Evolutionary conservation across 2,797 vertebrate genomes (phyloP), one percentile per base, ranked within the genome.

Genomic region (Miichthys miiuy): DNA sequence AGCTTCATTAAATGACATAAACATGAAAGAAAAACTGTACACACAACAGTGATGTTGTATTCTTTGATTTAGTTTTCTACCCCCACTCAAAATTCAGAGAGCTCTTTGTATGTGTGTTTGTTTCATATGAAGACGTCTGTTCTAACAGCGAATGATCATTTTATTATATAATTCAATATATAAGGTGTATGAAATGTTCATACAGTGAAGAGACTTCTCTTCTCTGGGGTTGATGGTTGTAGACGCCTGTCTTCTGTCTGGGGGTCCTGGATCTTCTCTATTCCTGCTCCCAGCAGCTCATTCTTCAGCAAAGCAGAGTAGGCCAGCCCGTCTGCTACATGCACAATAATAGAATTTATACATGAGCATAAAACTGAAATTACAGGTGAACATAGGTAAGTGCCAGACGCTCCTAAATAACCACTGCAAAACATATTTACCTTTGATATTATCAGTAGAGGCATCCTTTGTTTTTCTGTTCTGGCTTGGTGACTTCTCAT

Each of bases 291-390:
- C 23, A 99, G 87, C 71, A 99, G 94, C 73, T 99, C 97, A 0
- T 99, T 99, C 93, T 97, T 98, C 80, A 99, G 94, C 83, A 99
- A 90, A n/a, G 97, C 97, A 0, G 97, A 98, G 84, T 99, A 99
- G 58, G 97, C 97, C 76, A 98, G 94, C 47, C 97, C 97, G 46
- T 98, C 97, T 93, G 94, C 60, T 85, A 50, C 21, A 68, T 12
- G 34, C 8, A 67, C 41, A 77, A 30, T 41, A 72, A 44, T 2
- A 66, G 5, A 8, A 30, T 64, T 63, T 20, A 23, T 58, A 69
- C 11, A 69, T 13, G 13, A 58, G 7, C 3, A 47, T 13, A 60
- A 68, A 46, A 34, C 4, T 20, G 48, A 11, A 68, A 51, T 55
- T 20, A 3, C 16, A 69, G 0, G 9, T 23, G n/a, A 6, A 77